Base-by-base conservation (phyloP, 2,797 vertebrate genomes). In the Capromys pilorides region DNA sequence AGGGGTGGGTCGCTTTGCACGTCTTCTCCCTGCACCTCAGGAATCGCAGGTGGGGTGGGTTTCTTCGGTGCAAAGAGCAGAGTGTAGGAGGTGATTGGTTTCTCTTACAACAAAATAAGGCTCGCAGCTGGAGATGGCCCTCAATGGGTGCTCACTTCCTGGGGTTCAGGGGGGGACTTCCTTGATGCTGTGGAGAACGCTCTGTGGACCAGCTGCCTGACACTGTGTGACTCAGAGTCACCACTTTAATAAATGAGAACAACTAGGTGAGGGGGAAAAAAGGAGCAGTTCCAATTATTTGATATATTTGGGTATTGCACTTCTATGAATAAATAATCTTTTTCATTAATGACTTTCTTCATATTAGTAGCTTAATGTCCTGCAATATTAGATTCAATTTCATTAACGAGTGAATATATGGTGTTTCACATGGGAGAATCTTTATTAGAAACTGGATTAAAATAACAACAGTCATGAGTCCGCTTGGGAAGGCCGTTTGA, bases 301-400 rank as follows among this genome's bases (percentile, higher is more conserved):
- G 45, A 2, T 33, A 2, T 24, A 26, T 78, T 8, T 77, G 59
- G 36, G 49, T 13, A 9, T 77, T 90, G 31, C 19, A 21, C 0
- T 21, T 91, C 24, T 93, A 0, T 5, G 54, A 67, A 36, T 39
- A 91, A 59, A 39, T 88, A 13, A 61, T 31, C 22, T 80, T 59
- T 86, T 14, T 77, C 4, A 88, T 80, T 24, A 87, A 49, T 10
- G 33, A 6, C 41, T 69, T 92, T 71, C n/a, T 80, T 94, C 33
- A 57, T 9, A 36, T 33, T 59, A 36, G 14, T 54, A 45, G 10
- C 5, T 67, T 28, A 51, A n/a, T 64, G 12, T 41, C 18, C 22
- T 51, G 5, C 1, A 62, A 13, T 54, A 61, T 51, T 26, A 4
- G 0, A 3, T 24, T 73, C 51, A 24, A 36, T 19, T 39, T 66